Evolutionary conservation across 2,797 vertebrate genomes (phyloP).

Genomic region (Macropus fuliginosus): DNA sequence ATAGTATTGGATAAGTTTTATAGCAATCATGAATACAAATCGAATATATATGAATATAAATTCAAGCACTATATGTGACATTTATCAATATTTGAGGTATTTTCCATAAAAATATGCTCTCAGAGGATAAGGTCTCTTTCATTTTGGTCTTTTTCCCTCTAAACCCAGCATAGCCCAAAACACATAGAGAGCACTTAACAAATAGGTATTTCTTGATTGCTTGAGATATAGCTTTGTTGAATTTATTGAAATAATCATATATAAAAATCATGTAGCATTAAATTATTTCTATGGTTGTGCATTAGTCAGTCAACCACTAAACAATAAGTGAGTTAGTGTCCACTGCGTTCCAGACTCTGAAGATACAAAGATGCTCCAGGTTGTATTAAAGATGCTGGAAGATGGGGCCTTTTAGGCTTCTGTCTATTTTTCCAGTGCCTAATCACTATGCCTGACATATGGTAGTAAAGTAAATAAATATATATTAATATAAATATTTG

Average conservation of each 20-base stretch:
- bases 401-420: neutral
- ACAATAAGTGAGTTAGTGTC: neutral
- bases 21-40: neutral
- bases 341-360: neutral
- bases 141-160: neutral
- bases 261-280: neutral
- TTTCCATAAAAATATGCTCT: neutral
- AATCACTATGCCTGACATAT: too few relatives aligned
- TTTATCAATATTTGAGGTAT: neutral
- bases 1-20: neutral
- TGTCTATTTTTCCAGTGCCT: too few relatives aligned
- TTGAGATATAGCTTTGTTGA: neutral
- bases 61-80: neutral
- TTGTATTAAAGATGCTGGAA: neutral
- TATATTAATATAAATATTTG: too few relatives aligned
- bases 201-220: neutral
- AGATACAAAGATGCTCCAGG: neutral
- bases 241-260: neutral
- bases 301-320: neutral
- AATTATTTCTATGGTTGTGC: neutral
- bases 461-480: too few relatives aligned
- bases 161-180: neutral
- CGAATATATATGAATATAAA: neutral
- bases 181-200: neutral
- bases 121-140: neutral